Evolutionary conservation across 2,888 invertebrate species (phyloP).

Genomic region (Formica aserva): DNA sequence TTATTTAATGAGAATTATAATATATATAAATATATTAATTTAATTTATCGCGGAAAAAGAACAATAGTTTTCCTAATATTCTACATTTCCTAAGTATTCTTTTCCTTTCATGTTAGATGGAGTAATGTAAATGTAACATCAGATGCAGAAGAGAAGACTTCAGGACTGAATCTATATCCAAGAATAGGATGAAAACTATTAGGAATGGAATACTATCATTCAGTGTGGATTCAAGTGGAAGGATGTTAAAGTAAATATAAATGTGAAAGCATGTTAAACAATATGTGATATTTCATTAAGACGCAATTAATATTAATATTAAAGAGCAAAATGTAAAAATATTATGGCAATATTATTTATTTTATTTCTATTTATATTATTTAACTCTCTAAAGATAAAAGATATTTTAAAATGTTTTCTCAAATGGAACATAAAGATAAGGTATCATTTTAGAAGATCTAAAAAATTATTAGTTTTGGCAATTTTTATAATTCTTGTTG

Average conservation of each 20-base stretch:
- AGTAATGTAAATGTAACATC: constrained; percentile 39
- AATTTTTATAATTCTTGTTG: background rate
- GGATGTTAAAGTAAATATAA: background rate
- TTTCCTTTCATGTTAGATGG: constrained; percentile 57
- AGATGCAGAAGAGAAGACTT: background rate
- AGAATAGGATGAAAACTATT: background rate
- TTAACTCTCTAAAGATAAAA: background rate
- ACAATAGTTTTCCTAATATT: background rate
- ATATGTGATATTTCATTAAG: constrained; percentile 40
- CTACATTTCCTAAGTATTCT: background rate
- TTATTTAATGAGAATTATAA: background rate
- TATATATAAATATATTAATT: constrained; percentile 5
- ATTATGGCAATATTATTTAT: background rate
- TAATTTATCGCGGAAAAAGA: background rate
- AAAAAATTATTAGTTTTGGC: background rate
- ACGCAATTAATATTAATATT: constrained; percentile 21
- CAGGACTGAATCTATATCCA: background rate
- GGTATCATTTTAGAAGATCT: background rate
- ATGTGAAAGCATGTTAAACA: background rate
- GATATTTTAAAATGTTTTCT: background rate
- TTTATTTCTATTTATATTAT: background rate
- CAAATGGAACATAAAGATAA: background rate
- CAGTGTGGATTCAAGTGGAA: background rate
- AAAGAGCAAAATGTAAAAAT: constrained; percentile 19
- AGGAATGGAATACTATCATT: background rate